A percentile compares a stretch with the other conserved stretches of the same genome.
Evolutionary conservation across 2,113 vertebrate genomes (phyloP).

Genomic region (Girardinichthys multiradiatus): DNA sequence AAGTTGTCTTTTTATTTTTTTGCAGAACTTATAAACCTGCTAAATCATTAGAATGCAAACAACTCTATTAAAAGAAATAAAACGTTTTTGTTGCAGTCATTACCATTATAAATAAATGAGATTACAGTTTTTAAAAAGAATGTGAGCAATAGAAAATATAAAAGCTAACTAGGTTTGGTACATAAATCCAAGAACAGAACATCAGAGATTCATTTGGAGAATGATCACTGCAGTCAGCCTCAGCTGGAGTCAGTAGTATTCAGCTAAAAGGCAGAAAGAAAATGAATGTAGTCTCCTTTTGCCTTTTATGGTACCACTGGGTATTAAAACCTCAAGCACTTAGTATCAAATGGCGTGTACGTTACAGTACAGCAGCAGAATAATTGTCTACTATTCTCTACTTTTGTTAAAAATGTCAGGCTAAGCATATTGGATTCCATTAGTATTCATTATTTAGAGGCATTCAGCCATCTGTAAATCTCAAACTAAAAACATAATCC

Average conservation of each 20-base stretch:
- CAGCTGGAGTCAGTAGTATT: conserved; percentile 46
- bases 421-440: conserved; percentile 8
- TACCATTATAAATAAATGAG: too few species aligned
- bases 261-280: conserved; percentile 33
- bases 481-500: conserved; percentile 8
- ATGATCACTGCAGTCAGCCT: conserved; percentile 42
- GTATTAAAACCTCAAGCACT: conserved; percentile 12
- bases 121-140: too few species aligned
- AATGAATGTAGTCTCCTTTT: conserved; percentile 18
- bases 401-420: not conserved
- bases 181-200: conserved; percentile 21
- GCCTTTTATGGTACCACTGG: conserved; percentile 20
- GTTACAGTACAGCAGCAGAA: conserved; percentile 21
- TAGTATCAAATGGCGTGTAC: conserved; percentile 14
- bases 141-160: not conserved
- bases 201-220: conserved; percentile 37
- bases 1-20: not conserved
- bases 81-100: too few species aligned
- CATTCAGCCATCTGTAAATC: conserved; percentile 5
- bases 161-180: not conserved
- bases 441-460: conserved; percentile 16
- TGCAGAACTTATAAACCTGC: not conserved
- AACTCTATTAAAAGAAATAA: too few species aligned
- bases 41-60: not conserved
- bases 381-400: not conserved